Base-by-base conservation (phyloP, 1,140 invertebrate genomes). In the Zaprionus taronus region DNA sequence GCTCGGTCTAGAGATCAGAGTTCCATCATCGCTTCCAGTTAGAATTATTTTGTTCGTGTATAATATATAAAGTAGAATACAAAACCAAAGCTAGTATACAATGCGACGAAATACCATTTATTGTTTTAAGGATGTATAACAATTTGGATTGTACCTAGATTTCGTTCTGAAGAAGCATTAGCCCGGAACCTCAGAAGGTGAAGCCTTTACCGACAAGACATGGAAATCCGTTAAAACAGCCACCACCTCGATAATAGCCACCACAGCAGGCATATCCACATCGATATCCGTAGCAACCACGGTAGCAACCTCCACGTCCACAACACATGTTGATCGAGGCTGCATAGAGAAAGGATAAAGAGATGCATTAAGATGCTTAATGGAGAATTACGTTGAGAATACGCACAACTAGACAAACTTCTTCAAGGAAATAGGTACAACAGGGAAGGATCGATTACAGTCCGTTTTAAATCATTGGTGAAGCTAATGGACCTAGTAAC, bases 381-480 rank as follows among this genome's bases (percentile, higher is more conserved):
- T 34, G 31, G 9, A 44, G 41, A 1, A 44, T 44, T 1, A 58
- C 5, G 6, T n/a, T 17, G n/a, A 9, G 7, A 17, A 47, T 17
- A 57, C 55, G 3, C 31, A 57, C 55, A 34, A n/a, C 34, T 34
- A 34, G 7, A 20, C 2, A 28, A 34, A 34, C n/a, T 34, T 57
- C 55, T 57, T 57, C 55, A 57, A n/a, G 28, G 55, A 57, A 57
- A 57, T 20, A 57, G 55, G 55, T 36, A 57, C 55, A 57, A 44
- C n/a, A n/a, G n/a, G 41, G n/a, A 44, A 47, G 7, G 7, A 9
- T 47, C 38, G 15, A 2, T 47, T 47, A 44, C 41, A n/a, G 36
- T 44, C 41, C 41, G 12, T 17, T 20, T 34, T 28, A n/a, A 31
- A 34, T 11, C 41, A 17, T 6, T 47, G 3, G 7, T 47, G n/a